A percentile compares a stretch with the other conserved stretches of the same genome.
Conservation (phyloP, 1,140 invertebrate genomes). For the Lordiphosa collinella region DNA sequence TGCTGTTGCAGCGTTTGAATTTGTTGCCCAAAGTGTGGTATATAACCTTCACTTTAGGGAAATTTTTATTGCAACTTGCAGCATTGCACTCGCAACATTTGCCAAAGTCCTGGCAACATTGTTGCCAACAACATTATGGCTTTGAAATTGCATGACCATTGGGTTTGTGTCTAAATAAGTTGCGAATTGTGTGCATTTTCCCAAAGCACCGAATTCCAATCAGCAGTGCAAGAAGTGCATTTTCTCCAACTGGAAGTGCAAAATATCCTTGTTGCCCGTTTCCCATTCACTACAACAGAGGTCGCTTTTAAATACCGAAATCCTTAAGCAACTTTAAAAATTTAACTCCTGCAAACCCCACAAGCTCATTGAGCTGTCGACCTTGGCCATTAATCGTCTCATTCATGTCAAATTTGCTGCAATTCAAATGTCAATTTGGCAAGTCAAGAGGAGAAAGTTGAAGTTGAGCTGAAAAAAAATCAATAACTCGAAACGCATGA, state of each 20-base stretch:
- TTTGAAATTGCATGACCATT: neutral
- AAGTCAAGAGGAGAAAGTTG: conserved; percentile 42
- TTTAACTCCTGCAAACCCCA: neutral
- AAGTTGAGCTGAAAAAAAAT: conserved; percentile 44
- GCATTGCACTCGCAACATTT: neutral
- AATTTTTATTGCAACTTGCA: neutral
- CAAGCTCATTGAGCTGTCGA: conserved; percentile 43
- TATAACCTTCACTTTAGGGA: neutral
- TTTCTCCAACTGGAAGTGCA: neutral
- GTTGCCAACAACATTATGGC: neutral
- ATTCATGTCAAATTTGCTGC: conserved; percentile 65
- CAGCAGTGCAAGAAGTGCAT: neutral
- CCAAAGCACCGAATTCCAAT: neutral
- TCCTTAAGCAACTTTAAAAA: conserved; percentile 7
- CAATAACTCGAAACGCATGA: conserved; percentile 65
- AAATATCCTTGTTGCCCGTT: neutral
- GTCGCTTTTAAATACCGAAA: conserved; percentile 44
- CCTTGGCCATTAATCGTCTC: conserved; percentile 75
- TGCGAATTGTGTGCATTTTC: neutral
- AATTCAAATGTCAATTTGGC: conserved; percentile 68
- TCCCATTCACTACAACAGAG: conserved; percentile 9
- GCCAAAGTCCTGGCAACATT: conserved; percentile 1
- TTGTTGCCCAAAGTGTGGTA: too few relatives aligned
- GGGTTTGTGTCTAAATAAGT: neutral
- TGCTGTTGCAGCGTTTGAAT: too few relatives aligned